Evolutionary conservation across 2,797 vertebrate species (phyloP).

Genomic region (Odontamblyopus rebecca): DNA sequence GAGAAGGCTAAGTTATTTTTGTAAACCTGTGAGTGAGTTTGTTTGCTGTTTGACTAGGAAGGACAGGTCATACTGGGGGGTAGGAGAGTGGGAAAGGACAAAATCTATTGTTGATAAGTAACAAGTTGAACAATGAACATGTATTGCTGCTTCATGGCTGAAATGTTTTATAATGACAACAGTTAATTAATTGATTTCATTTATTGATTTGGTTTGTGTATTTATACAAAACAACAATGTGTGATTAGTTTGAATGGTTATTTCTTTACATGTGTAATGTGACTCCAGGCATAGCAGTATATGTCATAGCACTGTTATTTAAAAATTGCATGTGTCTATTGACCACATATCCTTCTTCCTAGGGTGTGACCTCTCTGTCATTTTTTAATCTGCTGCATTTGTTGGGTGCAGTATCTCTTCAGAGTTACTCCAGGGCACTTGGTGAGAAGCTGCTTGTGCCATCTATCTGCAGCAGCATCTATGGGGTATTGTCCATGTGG

Average conservation of each 20-base stretch:
- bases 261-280: neutral
- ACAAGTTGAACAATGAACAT: neutral
- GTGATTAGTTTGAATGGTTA: too few relatives aligned
- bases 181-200: neutral
- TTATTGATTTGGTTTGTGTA: neutral
- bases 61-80: slow-evolving; percentile 1
- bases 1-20: neutral
- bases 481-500: slow-evolving; percentile 70
- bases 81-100: neutral
- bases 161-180: neutral
- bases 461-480: slow-evolving; percentile 69
- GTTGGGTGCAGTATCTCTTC: slow-evolving; percentile 59
- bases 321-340: neutral
- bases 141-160: neutral
- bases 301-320: neutral
- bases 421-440: slow-evolving; percentile 59
- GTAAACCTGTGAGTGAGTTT: neutral
- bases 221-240: too few relatives aligned
- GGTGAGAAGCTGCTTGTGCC: slow-evolving; percentile 76
- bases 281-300: neutral
- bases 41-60: slow-evolving; percentile 18
- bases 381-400: slow-evolving; percentile 65
- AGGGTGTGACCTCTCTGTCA: slow-evolving; percentile 74
- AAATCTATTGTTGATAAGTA: slow-evolving; percentile 7
- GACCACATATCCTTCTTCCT: slow-evolving; percentile 6